phyloP scores from a whole-genome alignment of 2,113 vertebrate genomes.

The Phrynosoma blainvillii region DNA sequence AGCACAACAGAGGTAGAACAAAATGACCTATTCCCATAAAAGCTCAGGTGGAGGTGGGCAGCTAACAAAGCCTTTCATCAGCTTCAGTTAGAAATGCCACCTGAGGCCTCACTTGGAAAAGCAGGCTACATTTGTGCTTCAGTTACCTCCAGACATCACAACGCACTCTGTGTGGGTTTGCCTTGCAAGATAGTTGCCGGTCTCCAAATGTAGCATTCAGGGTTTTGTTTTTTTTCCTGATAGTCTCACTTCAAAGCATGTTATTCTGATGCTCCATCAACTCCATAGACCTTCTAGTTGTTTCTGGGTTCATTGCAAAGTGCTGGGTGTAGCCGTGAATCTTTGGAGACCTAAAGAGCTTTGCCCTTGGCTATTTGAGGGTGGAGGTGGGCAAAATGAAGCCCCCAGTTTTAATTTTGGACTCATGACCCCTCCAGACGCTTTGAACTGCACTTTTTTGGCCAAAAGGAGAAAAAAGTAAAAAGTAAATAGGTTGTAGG shows the following conservation, averaged over 20 bases:
- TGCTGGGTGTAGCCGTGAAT: neutral
- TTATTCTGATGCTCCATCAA: neutral
- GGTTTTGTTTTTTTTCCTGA: neutral
- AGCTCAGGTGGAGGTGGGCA: neutral
- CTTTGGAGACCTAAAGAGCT: neutral
- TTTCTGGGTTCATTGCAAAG: neutral
- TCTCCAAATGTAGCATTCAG: neutral
- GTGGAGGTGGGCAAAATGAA: neutral
- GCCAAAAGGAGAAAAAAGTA: neutral
- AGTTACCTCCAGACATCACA: neutral
- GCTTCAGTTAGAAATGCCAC: neutral
- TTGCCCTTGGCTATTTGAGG: neutral
- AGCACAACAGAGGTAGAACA: too few relatives aligned
- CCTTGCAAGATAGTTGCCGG: neutral
- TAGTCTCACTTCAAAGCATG: neutral
- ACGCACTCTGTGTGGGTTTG: neutral
- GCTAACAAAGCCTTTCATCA: neutral
- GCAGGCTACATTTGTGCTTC: neutral
- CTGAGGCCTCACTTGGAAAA: neutral
- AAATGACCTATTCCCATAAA: neutral
- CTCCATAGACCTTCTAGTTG: neutral
- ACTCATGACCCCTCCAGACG: too few relatives aligned
- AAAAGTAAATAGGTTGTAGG: too few relatives aligned
- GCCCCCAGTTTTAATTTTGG: too few relatives aligned
- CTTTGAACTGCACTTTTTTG: neutral